Conservation (phyloP, 2,797 vertebrate species). For the Nothura maculosa region DNA sequence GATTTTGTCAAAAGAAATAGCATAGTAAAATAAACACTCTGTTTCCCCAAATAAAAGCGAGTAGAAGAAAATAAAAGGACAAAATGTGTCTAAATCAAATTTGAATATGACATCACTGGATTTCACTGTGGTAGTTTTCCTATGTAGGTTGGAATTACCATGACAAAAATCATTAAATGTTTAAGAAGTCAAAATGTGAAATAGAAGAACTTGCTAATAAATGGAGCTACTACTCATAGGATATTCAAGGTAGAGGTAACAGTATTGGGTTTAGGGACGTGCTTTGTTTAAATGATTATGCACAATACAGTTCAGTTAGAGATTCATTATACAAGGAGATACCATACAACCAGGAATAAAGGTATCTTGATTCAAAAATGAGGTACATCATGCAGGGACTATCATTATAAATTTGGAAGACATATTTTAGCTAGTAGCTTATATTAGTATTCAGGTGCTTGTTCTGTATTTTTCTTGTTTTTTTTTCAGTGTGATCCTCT, state of each 20-base stretch:
- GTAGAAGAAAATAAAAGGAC: slow-evolving; percentile 10
- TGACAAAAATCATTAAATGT: neutral
- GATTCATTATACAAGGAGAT: slow-evolving; percentile 9
- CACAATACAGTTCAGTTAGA: neutral
- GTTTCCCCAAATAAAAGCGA: slow-evolving; percentile 27
- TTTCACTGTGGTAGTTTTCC: slow-evolving; percentile 23
- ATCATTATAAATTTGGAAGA: slow-evolving; percentile 9
- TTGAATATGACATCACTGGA: neutral
- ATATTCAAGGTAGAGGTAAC: neutral
- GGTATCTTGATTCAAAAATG: neutral
- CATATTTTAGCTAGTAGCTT: slow-evolving; percentile 40
- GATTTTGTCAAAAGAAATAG: neutral
- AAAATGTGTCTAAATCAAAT: slow-evolving; percentile 22
- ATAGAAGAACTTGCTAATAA: neutral
- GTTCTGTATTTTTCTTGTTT: slow-evolving; percentile 46
- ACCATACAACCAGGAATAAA: slow-evolving; percentile 22
- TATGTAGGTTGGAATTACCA: neutral
- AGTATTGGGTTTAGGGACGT: neutral
- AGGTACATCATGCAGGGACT: neutral
- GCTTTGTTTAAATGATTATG: slow-evolving; percentile 18
- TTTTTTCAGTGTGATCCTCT: slow-evolving; percentile 69
- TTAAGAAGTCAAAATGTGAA: slow-evolving; percentile 5
- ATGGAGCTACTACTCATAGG: neutral
- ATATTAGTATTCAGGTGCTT: slow-evolving; percentile 65
- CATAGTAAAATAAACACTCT: neutral